Base-by-base conservation (phyloP, 2,797 vertebrate genomes). In the Gobio occitaniae region DNA sequence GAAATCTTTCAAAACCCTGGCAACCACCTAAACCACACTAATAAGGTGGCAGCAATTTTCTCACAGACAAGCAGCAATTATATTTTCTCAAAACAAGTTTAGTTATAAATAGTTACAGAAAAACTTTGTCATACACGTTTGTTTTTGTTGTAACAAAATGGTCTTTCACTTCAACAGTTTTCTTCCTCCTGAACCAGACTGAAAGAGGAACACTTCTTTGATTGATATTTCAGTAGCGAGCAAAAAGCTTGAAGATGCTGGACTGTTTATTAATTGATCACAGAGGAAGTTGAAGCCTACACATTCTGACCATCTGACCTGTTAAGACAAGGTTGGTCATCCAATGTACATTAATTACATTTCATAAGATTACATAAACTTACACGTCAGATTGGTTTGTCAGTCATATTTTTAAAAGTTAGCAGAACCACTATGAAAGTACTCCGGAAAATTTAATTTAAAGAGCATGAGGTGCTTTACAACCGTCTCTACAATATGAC, bases 161-260 rank as follows among this genome's bases (percentile, higher is more conserved):
- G 38, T 44, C 16, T 83, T 75, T 65, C 59, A 83, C 71, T 76
- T 82, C 25, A 74, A 50, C 19, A 6, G 21, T 25, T 80, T 41
- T 54, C 29, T 66, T 41, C 47, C 13, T 29, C n/a, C 52, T 47
- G 16, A 17, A 47, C 3, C 52, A 82, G 52, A 47, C n/a, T 52
- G 48, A 47, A 59, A 61, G 38, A 59, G 52, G 25, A 61, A 32
- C 3, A 12, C 38, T 61, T 61, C 17, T 48, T 61, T 61, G 38
- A 82, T 19, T 36, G 17, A 69, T 41, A 13, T 13, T 17, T 81
- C 15, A 38, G 8, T 41, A 1, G 8, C 0, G 6, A 70, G 41
- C 4, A 48, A 36, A 80, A 52, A 50, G 3, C 16, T n/a, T 19
- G 4, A 50, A 80, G 54, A 59, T 50, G 25, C 32, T 25, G 21